Conservation (phyloP, 2,797 vertebrate species). For the Thamnophis elegans region DNA sequence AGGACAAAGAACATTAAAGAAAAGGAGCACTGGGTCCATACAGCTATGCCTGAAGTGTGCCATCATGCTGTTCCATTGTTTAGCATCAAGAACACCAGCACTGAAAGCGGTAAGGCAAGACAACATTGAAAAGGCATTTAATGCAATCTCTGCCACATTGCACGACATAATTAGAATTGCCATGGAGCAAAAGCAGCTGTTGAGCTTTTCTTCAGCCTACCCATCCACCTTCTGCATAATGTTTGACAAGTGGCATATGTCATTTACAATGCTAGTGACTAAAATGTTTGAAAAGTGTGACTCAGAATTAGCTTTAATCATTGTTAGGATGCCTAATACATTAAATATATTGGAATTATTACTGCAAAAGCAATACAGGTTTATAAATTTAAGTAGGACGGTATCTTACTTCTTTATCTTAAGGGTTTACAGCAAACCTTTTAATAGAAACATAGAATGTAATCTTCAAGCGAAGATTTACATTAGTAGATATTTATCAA, state of each 20-base stretch:
- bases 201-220: neutral
- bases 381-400: neutral
- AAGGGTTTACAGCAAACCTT: neutral
- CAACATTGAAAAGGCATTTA: neutral
- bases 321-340: neutral
- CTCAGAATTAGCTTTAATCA: neutral
- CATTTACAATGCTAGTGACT: neutral
- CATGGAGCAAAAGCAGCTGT: neutral
- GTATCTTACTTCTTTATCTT: neutral
- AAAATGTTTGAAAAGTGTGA: neutral
- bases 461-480: neutral
- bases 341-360: neutral
- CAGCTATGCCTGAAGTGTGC: neutral
- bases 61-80: neutral
- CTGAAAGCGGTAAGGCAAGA: neutral
- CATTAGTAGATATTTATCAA: neutral
- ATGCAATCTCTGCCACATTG: neutral
- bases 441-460: neutral
- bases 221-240: neutral
- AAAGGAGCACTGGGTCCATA: neutral
- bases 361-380: neutral
- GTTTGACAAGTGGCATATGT: neutral
- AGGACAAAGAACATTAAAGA: neutral
- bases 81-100: neutral
- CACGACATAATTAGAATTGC: neutral